Evolutionary conservation across 1,140 invertebrate species (phyloP), one percentile per base, ranked within the genome.

Genomic region (Papilio xuthus): DNA sequence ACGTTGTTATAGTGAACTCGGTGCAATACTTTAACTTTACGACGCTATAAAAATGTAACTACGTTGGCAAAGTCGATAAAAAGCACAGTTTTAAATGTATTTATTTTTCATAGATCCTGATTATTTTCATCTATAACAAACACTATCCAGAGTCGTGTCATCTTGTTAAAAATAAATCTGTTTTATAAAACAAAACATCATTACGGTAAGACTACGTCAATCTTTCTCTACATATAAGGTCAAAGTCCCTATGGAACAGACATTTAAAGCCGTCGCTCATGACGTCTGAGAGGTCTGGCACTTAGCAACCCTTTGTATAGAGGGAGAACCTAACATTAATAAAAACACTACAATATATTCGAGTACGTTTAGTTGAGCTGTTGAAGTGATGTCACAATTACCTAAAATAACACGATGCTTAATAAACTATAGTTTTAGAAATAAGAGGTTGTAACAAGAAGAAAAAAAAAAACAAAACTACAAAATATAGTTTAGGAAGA

Each of bases 221-320:
- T 13, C 26, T 28, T 67, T 67, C 60, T 28, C 28, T 7, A 9
- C 60, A 28, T 12, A 28, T 12, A 67, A 26, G 26, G 4, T 28
- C 10, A 28, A 67, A 67, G 26, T 67, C 23, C 32, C 13, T 32
- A 15, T 13, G 60, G 28, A 60, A 26, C 9, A 26, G 23, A 67
- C 60, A 67, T 32, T 28, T 28, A 67, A 67, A 67, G 18, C 56
- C 56, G 60, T 15, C 60, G 23, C 56, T 28, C 60, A 67, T 12
- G 23, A 67, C 60, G 60, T 67, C 60, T 67, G 60, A 67, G 60
- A 28, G 60, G 23, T 67, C 13, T 23, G 28, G 26, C 60, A 67
- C 60, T 67, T 67, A 67, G 13, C 60, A 67, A 67, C 60, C 60
- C 60, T 67, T 67, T 67, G 60, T 67, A 67, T 18, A 32, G 60